Evolutionary conservation across 92 coral and sea anemone species (phyloP), one percentile per base, ranked within the genome.

Genomic region (Pocillopora meandrina): DNA sequence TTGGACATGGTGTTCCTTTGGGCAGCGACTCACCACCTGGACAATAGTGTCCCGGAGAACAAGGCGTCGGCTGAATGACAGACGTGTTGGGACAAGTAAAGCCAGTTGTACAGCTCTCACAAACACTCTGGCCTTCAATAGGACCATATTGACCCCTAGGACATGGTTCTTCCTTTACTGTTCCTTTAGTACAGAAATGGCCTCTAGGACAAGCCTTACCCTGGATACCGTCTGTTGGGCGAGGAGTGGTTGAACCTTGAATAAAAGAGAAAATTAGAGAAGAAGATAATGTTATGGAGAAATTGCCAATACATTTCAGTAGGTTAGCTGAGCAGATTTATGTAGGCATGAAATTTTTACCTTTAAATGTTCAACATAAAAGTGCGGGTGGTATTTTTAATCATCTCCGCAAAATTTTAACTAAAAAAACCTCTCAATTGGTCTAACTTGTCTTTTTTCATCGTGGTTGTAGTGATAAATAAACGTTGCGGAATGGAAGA

Each of bases 41-140:
- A 35, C 99, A 96, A 82, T 92, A 96, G 82, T 91, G 99, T 9
- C 99, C 99, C 18, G 87, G 47, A 5, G 99, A 90, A 23, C 99
- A 96, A 56, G 98, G 92, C 9, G 71, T 71, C 4, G 93, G 91
- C 3, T 84, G 47, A 31, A 92, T 86, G 34, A 89, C 89, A 23
- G 98, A 79, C 4, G 95, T 89, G 74, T 94, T 96, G 19, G 99
- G 95, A 79, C 99, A 96, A 12, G 95, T 96, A 75, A 82, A 90
- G 56, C 96, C 96, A 35, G 72, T 31, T 18, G 89, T 95, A 75
- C 99, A 96, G 9, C 92, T 84, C n/a, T 57, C 8, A 79, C 99
- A 96, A 58, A n/a, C 71, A 63, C 89, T 42, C 19, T 87, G 86
- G 20, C 96, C 96, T 33, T 70, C 75, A 10, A 23, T 78, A 3